Percentiles rank a stretch among this genome's conserved stretches.
Conservation (phyloP, 2,797 vertebrate species). For the Pteronotus mesoamericanus region DNA sequence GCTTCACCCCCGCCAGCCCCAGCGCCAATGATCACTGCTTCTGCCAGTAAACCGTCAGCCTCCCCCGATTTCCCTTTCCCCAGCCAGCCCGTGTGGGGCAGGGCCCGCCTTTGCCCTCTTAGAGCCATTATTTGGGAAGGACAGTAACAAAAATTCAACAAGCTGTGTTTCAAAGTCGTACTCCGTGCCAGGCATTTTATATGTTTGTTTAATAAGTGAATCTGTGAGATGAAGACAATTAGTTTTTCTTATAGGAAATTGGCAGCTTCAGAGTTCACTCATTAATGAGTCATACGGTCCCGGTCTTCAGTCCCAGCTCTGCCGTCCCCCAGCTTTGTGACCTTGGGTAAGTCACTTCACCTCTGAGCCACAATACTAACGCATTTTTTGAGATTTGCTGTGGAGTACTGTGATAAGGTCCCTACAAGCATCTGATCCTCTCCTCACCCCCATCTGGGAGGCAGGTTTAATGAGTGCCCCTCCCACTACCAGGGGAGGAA, state of each 20-base stretch:
- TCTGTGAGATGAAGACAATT: neutral
- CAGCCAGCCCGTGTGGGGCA: neutral
- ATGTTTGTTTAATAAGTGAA: neutral
- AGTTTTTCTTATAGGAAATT: neutral
- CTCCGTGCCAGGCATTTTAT: neutral
- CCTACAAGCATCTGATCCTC: neutral
- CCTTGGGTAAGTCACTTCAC: conserved; percentile 14
- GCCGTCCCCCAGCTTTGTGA: neutral
- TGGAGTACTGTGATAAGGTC: neutral
- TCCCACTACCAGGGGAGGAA: neutral
- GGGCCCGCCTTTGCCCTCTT: neutral
- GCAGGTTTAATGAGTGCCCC: neutral
- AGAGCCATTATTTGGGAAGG: neutral
- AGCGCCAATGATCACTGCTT: neutral
- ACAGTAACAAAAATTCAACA: neutral
- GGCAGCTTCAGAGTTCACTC: neutral
- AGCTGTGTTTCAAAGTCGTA: neutral
- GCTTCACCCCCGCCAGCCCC: neutral
- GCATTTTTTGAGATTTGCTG: neutral
- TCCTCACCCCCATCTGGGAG: neutral
- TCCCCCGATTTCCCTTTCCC: neutral
- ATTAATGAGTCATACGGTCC: neutral
- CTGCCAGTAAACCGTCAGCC: neutral
- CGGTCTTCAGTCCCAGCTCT: neutral
- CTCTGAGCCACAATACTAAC: neutral